Evolutionary conservation across 2,113 vertebrate genomes (phyloP).

Genomic region (Struthio camelus): DNA sequence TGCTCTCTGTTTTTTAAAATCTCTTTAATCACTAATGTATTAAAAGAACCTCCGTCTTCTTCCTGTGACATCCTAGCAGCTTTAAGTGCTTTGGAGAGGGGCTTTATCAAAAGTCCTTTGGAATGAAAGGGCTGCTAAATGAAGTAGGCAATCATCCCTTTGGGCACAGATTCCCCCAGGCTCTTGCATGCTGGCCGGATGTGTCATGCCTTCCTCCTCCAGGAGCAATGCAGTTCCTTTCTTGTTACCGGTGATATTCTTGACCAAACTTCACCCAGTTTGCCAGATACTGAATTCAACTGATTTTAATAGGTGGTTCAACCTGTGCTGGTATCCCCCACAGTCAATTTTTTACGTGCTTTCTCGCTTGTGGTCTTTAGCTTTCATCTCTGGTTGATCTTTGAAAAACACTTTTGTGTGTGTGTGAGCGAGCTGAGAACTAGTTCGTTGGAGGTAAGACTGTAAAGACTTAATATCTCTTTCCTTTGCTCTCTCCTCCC

Average conservation of each 20-base stretch:
- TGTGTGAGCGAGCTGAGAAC: neutral
- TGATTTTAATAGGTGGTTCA: too few relatives aligned
- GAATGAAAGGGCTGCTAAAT: neutral
- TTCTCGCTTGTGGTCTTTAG: neutral
- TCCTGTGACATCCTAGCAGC: neutral
- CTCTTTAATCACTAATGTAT: neutral
- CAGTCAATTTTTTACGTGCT: neutral
- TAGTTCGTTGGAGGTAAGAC: neutral
- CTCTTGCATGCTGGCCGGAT: accelerated
- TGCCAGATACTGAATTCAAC: neutral
- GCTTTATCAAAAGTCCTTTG: conserved; percentile 4
- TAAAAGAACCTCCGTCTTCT: conserved; percentile 10
- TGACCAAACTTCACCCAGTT: neutral
- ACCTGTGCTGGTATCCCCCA: neutral
- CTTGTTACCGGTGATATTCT: neutral
- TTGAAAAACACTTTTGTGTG: neutral
- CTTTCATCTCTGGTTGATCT: neutral
- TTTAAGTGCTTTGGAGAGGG: neutral
- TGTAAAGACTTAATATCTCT: neutral
- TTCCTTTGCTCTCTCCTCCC: neutral
- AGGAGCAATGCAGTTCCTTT: neutral
- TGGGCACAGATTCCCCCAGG: neutral
- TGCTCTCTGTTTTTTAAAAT: neutral
- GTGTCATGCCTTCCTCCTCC: neutral
- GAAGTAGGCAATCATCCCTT: neutral